Evolutionary conservation across 2,797 vertebrate species (phyloP).

Genomic region (Aratinga solstitialis): DNA sequence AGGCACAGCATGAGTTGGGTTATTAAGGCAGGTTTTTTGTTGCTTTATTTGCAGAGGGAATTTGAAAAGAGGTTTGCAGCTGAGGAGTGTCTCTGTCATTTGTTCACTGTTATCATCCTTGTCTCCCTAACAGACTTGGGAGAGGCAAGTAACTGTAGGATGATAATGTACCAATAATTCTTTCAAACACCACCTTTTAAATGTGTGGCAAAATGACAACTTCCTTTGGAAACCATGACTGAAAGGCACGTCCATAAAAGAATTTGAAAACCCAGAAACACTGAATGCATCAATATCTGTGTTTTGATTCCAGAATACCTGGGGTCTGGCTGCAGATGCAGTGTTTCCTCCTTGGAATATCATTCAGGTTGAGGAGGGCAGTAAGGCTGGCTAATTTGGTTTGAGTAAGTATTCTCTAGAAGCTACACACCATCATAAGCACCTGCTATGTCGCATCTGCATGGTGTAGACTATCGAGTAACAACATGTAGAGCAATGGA

Average conservation of each 20-base stretch:
- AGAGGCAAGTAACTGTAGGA: not conserved
- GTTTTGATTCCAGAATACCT: not conserved
- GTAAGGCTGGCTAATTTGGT: not conserved
- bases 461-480: not conserved
- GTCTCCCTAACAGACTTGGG: not conserved
- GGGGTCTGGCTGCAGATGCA: not conserved
- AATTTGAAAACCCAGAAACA: not conserved
- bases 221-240: not conserved
- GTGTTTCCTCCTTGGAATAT: not conserved
- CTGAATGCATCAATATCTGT: not conserved
- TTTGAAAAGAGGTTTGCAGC: not conserved
- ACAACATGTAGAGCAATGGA: not conserved
- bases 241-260: not conserved
- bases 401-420: not conserved
- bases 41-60: not conserved
- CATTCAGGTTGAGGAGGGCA: not conserved
- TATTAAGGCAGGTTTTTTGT: not conserved
- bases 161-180: not conserved
- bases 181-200: not conserved
- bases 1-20: not conserved
- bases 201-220: not conserved
- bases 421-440: not conserved
- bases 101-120: not conserved
- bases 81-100: not conserved
- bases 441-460: not conserved